Evolutionary conservation across 2,113 vertebrate genomes (phyloP).

Genomic region (Raja brachyura): DNA sequence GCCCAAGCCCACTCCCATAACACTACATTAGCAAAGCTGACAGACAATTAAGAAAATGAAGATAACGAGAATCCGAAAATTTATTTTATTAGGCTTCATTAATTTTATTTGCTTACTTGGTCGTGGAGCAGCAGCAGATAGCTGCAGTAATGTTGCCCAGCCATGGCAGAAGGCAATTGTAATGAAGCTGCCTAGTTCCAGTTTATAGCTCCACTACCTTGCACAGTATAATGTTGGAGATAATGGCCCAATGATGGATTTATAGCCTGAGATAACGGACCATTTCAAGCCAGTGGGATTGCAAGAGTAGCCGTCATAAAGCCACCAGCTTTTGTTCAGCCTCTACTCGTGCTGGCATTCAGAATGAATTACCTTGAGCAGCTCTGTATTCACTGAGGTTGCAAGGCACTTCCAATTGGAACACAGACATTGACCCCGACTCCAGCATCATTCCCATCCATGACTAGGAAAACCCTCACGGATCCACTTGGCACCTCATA

Average conservation of each 20-base stretch:
- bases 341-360: not conserved
- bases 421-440: not conserved
- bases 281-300: not conserved
- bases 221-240: not conserved
- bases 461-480: not conserved
- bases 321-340: not conserved
- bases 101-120: conserved; percentile 31
- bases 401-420: not conserved
- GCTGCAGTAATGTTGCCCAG: not conserved
- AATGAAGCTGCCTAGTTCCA: not conserved
- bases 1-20: not conserved
- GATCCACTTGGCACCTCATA: not conserved
- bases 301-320: not conserved
- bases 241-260: not conserved
- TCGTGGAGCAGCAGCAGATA: not conserved
- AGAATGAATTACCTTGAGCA: not conserved
- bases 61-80: not conserved
- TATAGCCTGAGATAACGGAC: not conserved
- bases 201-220: not conserved
- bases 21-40: not conserved
- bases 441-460: not conserved
- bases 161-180: conserved; percentile 1
- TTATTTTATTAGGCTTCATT: conserved; percentile 31
- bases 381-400: not conserved
- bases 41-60: not conserved